Evolutionary conservation across 2,113 vertebrate species (phyloP), one percentile per base, ranked within the genome.

Genomic region (Mystacornis crossleyi): DNA sequence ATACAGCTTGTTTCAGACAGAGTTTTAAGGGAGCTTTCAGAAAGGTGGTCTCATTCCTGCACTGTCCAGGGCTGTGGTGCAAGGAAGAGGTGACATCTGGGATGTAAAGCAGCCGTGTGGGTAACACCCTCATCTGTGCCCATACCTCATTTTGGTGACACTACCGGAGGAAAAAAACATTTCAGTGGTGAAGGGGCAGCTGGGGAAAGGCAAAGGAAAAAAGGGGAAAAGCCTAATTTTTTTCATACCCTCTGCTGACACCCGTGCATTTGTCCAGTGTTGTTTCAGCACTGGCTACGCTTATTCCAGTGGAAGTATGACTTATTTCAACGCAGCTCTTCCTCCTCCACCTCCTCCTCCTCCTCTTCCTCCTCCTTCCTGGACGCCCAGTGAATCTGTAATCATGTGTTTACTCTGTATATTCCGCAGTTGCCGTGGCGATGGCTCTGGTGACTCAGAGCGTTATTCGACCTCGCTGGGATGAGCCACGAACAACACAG

Each of bases 381-480:
- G 89, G 53, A 91, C 5, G 21, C 19, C 6, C 55, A 40, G 71
- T 53, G 81, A 55, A 75, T 94, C 75, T 91, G 85, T 96, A 93
- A 96, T 96, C n/a, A 0, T 81, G 90, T 97, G 89, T 95, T 95
- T 95, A 91, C 65, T 54, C 58, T 62, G 79, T 96, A 79, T 93
- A 70, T 91, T 94, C 61, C 0, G 0, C 75, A 47, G 94, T 96
- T 97, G 96, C 96, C 93, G 81, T 94, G 97, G 92, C 57, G 72
- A 96, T 96, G 54, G 36, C 65, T 91, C 33, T 40, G 75, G 79
- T 96, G 94, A 97, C 94, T 96, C 90, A 94, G 65, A 84, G 80
- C 28, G 36, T 96, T 95, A 62, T 66, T 95, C 95, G 94, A 96
- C 77, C 71, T 92, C 14, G 1, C 53, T 60, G 75, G 91, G 93